Percentiles rank a stretch among this genome's conserved stretches.
Conservation (phyloP, 2,888 invertebrate genomes). For the Pollenia labialis region DNA sequence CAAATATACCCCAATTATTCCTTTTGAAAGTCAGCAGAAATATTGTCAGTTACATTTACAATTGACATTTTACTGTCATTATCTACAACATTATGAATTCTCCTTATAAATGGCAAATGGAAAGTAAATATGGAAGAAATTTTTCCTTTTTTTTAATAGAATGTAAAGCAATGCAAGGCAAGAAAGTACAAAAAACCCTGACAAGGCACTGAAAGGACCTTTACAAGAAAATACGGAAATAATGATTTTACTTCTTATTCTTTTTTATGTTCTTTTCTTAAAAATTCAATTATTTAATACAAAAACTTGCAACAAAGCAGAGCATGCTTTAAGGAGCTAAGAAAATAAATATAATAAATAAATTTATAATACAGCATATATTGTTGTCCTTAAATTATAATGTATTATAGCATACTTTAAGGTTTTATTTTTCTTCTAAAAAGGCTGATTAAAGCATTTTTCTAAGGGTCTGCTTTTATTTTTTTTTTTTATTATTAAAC, state of each 20-base stretch:
- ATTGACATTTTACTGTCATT: conserved; percentile 61
- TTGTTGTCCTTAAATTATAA: too few relatives aligned
- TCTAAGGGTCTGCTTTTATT: conserved; percentile 10
- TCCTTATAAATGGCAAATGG: conserved; percentile 51
- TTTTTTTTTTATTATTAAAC: background rate
- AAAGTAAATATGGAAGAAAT: conserved; percentile 41
- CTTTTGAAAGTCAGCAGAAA: background rate
- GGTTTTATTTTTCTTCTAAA: background rate
- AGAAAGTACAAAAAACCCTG: background rate
- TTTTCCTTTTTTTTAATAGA: background rate
- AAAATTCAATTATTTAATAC: conserved; percentile 32
- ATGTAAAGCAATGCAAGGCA: background rate
- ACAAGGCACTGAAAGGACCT: background rate
- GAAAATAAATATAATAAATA: background rate
- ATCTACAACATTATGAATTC: conserved; percentile 62
- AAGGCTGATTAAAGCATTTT: background rate
- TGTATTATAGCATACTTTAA: conserved; percentile 25
- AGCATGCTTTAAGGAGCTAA: conserved; percentile 7
- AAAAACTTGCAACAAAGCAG: background rate
- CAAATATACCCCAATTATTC: background rate
- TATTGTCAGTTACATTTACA: conserved; percentile 51
- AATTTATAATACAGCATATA: background rate
- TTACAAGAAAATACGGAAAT: background rate
- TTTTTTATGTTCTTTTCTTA: background rate
- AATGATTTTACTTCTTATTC: too few relatives aligned